A percentile compares a stretch with the other conserved stretches of the same genome.
Conservation (phyloP, 1,140 invertebrate species). For the Coptotermes formosanus region DNA sequence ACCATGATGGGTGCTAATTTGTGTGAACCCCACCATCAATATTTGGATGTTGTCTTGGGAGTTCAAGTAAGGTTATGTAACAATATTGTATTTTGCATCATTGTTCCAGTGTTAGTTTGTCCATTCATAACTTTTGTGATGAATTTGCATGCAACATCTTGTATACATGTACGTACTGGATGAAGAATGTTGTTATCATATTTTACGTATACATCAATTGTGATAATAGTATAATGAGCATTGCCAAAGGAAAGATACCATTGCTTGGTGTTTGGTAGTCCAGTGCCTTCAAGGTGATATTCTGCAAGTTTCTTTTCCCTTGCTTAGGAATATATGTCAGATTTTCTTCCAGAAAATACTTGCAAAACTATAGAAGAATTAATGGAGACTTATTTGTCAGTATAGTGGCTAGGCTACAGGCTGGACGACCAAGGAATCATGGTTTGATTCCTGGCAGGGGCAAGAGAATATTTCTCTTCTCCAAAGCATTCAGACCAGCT, state of each 20-base stretch:
- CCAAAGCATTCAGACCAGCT: too few species aligned
- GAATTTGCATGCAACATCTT: background rate
- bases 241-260: background rate
- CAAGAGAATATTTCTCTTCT: too few species aligned
- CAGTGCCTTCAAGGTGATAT: background rate
- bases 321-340: too few species aligned
- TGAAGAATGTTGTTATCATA: background rate
- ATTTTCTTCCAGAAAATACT: too few species aligned
- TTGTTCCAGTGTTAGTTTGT: background rate
- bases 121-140: conserved; percentile 4
- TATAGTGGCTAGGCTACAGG: too few species aligned
- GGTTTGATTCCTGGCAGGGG: too few species aligned
- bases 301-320: too few species aligned
- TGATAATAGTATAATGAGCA: background rate
- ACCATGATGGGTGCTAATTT: conserved; percentile 1
- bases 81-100: conserved; percentile 11
- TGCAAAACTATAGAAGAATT: too few species aligned
- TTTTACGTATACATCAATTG: background rate
- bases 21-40: background rate
- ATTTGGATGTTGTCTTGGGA: conserved; percentile 14
- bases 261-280: background rate
- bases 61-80: background rate
- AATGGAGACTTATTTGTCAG: too few species aligned
- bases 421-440: too few species aligned
- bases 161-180: background rate